These are phyloP conservation scores for Chionis minor DNA, from an alignment of 2,113 vertebrate species.

Conservation along the genomic window DNA sequence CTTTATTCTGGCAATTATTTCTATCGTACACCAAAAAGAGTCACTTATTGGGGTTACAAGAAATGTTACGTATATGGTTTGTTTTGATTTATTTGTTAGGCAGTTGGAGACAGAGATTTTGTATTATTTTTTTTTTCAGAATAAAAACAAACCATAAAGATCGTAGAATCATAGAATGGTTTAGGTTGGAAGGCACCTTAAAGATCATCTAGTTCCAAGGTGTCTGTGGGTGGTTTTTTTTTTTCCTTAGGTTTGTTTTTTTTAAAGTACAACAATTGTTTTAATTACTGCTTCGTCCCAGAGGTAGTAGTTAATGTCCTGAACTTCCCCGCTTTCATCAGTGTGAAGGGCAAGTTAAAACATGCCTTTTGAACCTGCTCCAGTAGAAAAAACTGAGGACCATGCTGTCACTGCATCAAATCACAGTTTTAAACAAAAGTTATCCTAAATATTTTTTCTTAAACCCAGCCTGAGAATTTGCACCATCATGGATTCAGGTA, in stretches of 20 bases:
- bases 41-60: background rate
- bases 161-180: no score
- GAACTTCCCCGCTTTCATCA: background rate
- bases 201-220: no score
- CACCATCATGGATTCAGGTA: background rate
- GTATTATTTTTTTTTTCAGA: background rate
- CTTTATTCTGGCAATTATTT: background rate
- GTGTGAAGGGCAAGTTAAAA: background rate
- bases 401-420: background rate
- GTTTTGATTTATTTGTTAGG: background rate
- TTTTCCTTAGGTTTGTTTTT: background rate
- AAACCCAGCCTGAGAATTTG: background rate
- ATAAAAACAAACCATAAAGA: background rate
- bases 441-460: background rate
- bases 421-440: background rate
- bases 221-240: background rate
- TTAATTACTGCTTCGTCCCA: constrained; percentile 6
- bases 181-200: no score
- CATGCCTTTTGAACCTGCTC: background rate
- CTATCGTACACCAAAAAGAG: background rate
- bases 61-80: accelerated
- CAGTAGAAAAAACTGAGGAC: background rate
- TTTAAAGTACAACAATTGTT: background rate
- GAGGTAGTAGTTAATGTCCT: background rate
- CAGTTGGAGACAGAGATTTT: background rate